Base-by-base conservation (phyloP, 2,888 invertebrate species). In the Alsophila aescularia region DNA sequence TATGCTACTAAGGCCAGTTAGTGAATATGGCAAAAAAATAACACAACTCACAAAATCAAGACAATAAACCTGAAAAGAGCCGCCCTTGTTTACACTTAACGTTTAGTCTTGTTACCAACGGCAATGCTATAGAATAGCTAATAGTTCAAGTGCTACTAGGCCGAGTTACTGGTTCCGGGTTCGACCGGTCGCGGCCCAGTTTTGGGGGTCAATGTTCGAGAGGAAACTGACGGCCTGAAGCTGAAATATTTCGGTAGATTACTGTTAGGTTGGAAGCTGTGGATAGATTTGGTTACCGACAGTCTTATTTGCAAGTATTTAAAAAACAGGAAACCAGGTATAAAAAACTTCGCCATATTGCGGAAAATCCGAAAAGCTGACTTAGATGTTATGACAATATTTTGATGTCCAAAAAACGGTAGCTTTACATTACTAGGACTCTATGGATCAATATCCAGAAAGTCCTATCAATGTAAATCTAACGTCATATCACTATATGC, bases 141-240 rank as follows among this genome's bases (percentile, higher is more conserved):
- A 24, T 5, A 24, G 7, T 24, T n/a, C n/a, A 24, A 24, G 7
- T 7, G 24, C 7, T 24, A 24, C 24, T 64, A 64, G 69, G 64
- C 71, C 71, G 65, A 73, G 62, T 67, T 64, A 41, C 39, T 14
- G 24, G 68, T 88, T 87, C 90, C 89, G 88, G 89, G 90, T 87
- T 89, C 87, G 79, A 59, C 71, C 85, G 75, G 56, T 49, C 62
- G 72, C 75, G 74, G 69, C 83, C 81, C 73, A 72, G 52, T 76
- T 83, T 81, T 77, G 58, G 69, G 76, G 90, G 85, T 85, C 89
- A 85, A 79, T 79, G 86, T 74, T 59, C 88, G 73, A 50, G 61
- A 70, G 70, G 71, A 77, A 80, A 77, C 64, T 27, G 48, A 7
- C 40, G 42, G 66, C 43, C 56, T 52, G 60, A 54, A 58, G 44